Percentiles rank a stretch among this genome's conserved stretches.
phyloP scores from a whole-genome alignment of 37 sponge, comb jelly and placozoan genomes.

The Axinella damicornis region DNA sequence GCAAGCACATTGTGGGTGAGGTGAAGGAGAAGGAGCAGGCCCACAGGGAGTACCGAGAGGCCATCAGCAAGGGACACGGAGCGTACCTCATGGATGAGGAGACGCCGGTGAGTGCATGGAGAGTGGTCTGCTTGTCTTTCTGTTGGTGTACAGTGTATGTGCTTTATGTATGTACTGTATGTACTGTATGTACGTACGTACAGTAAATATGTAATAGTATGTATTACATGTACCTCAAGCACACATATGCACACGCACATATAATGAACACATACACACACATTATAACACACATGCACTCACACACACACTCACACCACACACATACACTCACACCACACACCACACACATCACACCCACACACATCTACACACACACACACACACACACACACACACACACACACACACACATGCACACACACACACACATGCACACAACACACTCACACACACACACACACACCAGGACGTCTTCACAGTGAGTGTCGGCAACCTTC shows the following conservation, averaged over 20 bases:
- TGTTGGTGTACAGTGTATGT: not conserved
- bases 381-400: slow-evolving; percentile 12
- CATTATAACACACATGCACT: not conserved
- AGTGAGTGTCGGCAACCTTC: slow-evolving; percentile 97
- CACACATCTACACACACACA: slow-evolving; percentile 7
- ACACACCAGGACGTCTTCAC: slow-evolving; percentile 95
- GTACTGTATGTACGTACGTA: too few relatives aligned
- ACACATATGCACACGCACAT: too few relatives aligned
- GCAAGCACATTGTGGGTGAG: slow-evolving; percentile 97
- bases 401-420: slow-evolving; percentile 18
- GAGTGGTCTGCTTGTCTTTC: too few relatives aligned
- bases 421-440: slow-evolving; percentile 32
- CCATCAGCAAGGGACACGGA: slow-evolving; percentile 97
- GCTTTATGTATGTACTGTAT: too few relatives aligned
- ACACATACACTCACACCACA: not conserved
- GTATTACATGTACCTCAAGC: too few relatives aligned
- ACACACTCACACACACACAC: slow-evolving; percentile 41
- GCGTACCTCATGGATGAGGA: slow-evolving; percentile 99
- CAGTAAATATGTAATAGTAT: too few relatives aligned
- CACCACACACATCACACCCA: slow-evolving; percentile 12
- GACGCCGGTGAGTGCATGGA: slow-evolving; percentile 80
- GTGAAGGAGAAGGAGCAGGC: slow-evolving; percentile 99
- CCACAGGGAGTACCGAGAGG: slow-evolving; percentile 97
- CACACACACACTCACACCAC: slow-evolving; percentile 1
- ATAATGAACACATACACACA: too few relatives aligned